Conservation (phyloP, 2,888 invertebrate species). For the Pyrrhia umbra region DNA sequence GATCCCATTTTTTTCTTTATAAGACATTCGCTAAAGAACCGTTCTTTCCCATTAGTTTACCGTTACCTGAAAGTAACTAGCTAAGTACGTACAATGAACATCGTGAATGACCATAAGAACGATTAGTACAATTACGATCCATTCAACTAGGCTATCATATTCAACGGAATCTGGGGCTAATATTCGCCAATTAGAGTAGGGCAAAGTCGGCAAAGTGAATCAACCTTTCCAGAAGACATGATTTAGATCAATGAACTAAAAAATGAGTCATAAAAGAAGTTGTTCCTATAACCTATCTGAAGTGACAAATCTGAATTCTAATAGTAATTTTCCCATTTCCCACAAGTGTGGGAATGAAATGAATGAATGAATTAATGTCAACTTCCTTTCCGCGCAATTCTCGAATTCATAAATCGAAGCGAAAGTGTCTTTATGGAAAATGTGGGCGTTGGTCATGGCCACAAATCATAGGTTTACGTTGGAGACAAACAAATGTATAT, state of each 20-base stretch:
- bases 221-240: constrained; percentile 16
- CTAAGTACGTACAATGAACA: constrained; percentile 14
- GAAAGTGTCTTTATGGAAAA: constrained; percentile 51
- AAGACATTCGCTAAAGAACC: constrained; percentile 28
- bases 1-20: background rate
- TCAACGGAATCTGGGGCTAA: constrained; percentile 35
- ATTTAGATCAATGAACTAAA: constrained; percentile 35
- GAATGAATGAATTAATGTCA: constrained; percentile 23
- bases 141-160: constrained; percentile 44
- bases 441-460: constrained; percentile 24
- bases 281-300: constrained; percentile 18
- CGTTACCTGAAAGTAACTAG: constrained; percentile 27
- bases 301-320: constrained; percentile 12
- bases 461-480: constrained; percentile 28
- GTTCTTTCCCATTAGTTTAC: constrained; percentile 42
- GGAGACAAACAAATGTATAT: constrained; percentile 30
- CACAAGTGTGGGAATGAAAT: constrained; percentile 30
- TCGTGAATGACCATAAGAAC: constrained; percentile 45
- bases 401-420: constrained; percentile 48
- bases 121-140: constrained; percentile 53
- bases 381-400: constrained; percentile 38
- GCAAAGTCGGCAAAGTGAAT: constrained; percentile 21
- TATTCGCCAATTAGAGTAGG: constrained; percentile 47
- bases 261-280: constrained; percentile 26
- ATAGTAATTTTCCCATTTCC: constrained; percentile 21